Conservation (phyloP, 2,113 vertebrate genomes). For the Pelvicachromis taeniatus region DNA sequence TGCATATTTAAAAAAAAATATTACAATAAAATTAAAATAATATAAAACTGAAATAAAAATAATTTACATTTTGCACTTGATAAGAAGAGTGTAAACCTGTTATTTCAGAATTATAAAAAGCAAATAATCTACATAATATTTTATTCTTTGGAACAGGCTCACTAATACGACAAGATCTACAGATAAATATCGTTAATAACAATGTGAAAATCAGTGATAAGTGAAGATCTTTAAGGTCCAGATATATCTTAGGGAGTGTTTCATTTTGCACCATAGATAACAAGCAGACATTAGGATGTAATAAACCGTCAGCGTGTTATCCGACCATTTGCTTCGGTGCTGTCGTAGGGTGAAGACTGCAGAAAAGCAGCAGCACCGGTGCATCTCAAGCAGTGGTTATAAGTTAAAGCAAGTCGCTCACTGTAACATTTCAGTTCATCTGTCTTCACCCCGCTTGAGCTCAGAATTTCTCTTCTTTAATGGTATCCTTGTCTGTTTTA, state of each 20-base stretch:
- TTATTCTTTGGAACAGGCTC: background rate
- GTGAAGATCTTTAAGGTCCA: background rate
- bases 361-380: background rate
- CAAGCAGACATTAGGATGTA: background rate
- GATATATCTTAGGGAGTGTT: background rate
- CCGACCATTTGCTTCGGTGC: no score
- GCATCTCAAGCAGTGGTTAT: background rate
- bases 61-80: background rate
- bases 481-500: background rate
- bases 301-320: background rate
- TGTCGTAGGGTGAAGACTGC: background rate
- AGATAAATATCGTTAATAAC: background rate
- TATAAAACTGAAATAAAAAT: background rate
- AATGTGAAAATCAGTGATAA: background rate
- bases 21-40: background rate
- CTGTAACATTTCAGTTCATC: slow-evolving; percentile 33
- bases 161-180: background rate
- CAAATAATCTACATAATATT: background rate
- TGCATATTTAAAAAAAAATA: background rate
- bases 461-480: slow-evolving; percentile 55
- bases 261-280: background rate
- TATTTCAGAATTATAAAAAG: background rate
- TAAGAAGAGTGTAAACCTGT: slow-evolving; percentile 1
- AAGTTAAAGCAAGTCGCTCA: background rate
- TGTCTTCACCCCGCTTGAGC: background rate